Percentiles rank a stretch among this genome's conserved stretches.
phyloP scores from a whole-genome alignment of 2,888 invertebrate species.

The Cheilosia pagana region DNA sequence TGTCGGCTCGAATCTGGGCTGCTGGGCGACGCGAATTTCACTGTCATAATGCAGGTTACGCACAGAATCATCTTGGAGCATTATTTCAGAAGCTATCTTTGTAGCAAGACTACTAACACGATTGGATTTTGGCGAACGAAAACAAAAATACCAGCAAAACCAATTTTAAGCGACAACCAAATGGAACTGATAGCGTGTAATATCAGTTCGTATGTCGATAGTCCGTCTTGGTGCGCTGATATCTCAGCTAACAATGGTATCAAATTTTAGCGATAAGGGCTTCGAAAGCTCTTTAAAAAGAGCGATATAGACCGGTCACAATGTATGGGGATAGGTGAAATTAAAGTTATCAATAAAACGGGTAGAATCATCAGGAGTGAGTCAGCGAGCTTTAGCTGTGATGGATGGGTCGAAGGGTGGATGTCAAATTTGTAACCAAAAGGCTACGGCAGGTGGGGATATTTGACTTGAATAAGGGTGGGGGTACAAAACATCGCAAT shows the following conservation, averaged over 20 bases:
- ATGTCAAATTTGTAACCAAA: neutral
- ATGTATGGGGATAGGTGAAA: neutral
- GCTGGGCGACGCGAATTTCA: conserved; percentile 82
- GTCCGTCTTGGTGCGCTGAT: conserved; percentile 20
- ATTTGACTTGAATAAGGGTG: no score
- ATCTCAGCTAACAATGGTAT: conserved; percentile 16
- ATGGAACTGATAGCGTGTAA: conserved; percentile 56
- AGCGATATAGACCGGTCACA: conserved; percentile 26
- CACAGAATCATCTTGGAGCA: conserved; percentile 82
- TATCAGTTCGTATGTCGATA: conserved; percentile 53
- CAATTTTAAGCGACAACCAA: conserved; percentile 32
- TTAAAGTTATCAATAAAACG: neutral
- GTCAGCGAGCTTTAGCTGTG: neutral
- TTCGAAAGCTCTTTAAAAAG: conserved; percentile 20
- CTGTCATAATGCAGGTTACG: conserved; percentile 82
- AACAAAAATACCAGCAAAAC: conserved; percentile 21
- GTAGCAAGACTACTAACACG: neutral
- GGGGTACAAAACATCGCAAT: no score
- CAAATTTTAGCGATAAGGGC: conserved; percentile 46
- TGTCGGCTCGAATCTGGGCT: conserved; percentile 79
- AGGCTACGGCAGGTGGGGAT: no score
- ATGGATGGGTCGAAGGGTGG: neutral
- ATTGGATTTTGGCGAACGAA: neutral
- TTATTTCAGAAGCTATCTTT: conserved; percentile 62
- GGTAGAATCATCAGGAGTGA: neutral